These are phyloP conservation scores for Antedon mediterranea DNA, from an alignment of 53 echinoderm and acorn worm species.

Conservation along the genomic window DNA sequence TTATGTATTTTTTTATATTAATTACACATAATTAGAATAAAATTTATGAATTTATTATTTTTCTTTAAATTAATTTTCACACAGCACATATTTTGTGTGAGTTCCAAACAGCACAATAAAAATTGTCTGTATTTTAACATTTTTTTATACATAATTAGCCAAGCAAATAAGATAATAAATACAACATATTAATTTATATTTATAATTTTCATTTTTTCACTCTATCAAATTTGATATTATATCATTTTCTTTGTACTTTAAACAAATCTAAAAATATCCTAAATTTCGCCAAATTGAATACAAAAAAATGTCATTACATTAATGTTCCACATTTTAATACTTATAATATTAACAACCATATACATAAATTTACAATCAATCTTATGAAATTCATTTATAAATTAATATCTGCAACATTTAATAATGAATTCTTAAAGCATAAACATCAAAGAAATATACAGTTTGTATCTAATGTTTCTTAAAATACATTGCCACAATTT, in stretches of 20 bases:
- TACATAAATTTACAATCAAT: slow-evolving; percentile 1
- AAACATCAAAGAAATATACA: background rate
- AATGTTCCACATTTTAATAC: background rate
- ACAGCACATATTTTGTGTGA: too few relatives aligned
- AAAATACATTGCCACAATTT: background rate
- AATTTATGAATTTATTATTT: too few relatives aligned
- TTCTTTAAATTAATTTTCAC: too few relatives aligned
- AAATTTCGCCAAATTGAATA: too few relatives aligned
- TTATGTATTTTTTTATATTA: too few relatives aligned
- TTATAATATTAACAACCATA: background rate
- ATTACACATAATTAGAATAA: too few relatives aligned
- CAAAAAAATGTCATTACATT: background rate
- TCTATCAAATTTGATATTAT: too few relatives aligned
- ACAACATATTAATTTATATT: background rate
- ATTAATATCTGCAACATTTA: background rate
- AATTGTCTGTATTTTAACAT: too few relatives aligned
- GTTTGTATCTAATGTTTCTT: background rate
- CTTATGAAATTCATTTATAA: background rate
- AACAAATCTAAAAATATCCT: too few relatives aligned
- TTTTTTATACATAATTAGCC: too few relatives aligned
- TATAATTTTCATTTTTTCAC: background rate
- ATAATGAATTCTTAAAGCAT: background rate
- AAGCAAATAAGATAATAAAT: background rate
- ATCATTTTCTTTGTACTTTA: too few relatives aligned
- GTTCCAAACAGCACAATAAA: too few relatives aligned